Evolutionary conservation across 2,797 vertebrate species (phyloP).

Genomic region (Margarornis squamiger): DNA sequence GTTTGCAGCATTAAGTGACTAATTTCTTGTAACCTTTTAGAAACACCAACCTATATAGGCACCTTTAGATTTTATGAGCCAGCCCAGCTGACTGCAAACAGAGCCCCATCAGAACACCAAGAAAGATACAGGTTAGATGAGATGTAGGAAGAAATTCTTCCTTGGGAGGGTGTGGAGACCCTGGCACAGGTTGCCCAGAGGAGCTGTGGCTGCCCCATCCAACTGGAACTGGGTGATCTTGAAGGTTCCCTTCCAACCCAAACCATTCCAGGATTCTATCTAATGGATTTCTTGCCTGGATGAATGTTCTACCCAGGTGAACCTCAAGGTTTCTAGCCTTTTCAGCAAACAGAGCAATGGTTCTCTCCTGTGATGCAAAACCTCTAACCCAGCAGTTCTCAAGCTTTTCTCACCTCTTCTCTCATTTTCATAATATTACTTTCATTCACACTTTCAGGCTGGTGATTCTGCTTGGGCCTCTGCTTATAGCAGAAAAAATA

Average conservation of each 20-base stretch:
- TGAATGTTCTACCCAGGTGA: not conserved
- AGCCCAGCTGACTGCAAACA: not conserved
- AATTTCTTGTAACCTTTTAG: not conserved
- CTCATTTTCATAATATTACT: not conserved
- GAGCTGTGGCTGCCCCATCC: not conserved
- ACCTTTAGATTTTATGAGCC: not conserved
- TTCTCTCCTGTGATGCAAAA: not conserved
- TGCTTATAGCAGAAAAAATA: not conserved
- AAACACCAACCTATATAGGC: not conserved
- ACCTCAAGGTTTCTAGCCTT: not conserved
- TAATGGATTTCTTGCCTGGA: not conserved
- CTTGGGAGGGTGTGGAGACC: accelerated
- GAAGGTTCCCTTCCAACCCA: not conserved
- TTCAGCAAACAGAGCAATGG: accelerated
- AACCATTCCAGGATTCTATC: not conserved
- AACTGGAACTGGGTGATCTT: not conserved
- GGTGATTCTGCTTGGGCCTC: not conserved
- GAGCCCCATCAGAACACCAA: not conserved
- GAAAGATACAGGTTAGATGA: not conserved
- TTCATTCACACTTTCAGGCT: not conserved
- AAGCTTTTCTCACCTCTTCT: not conserved
- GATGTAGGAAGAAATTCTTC: not conserved
- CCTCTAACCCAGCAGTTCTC: not conserved
- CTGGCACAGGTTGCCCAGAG: not conserved
- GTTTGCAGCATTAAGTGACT: not conserved